Evolutionary conservation across 2,797 vertebrate species (phyloP).

Genomic region (Prionace glauca): DNA sequence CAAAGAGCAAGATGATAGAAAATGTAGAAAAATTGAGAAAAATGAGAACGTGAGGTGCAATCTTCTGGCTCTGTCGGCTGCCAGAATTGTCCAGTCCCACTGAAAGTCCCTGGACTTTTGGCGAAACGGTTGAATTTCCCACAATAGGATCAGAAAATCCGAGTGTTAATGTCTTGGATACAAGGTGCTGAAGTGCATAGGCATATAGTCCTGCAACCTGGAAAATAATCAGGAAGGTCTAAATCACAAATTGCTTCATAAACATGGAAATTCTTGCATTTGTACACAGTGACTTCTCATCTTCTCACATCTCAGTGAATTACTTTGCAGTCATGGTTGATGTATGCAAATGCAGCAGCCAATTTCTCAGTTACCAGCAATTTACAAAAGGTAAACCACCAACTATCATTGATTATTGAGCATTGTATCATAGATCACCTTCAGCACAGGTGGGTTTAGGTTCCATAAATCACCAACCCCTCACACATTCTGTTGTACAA

Average conservation of each 20-base stretch:
- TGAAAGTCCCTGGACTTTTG: too few relatives aligned
- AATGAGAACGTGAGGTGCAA: neutral
- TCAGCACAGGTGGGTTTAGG: neutral
- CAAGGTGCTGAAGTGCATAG: neutral
- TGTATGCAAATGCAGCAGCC: neutral
- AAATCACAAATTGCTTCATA: neutral
- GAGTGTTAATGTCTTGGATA: neutral
- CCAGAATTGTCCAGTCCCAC: too few relatives aligned
- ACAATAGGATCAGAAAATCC: too few relatives aligned
- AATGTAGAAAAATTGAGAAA: neutral
- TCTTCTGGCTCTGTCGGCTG: too few relatives aligned
- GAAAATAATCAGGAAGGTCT: slow-evolving; percentile 3
- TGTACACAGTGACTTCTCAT: neutral
- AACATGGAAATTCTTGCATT: neutral
- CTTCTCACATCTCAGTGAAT: neutral
- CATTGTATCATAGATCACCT: neutral
- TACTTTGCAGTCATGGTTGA: neutral
- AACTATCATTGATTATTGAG: neutral
- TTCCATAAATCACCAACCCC: neutral
- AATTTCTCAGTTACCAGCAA: neutral
- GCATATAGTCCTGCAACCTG: neutral
- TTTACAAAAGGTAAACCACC: neutral
- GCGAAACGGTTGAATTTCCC: too few relatives aligned
- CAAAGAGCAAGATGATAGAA: neutral
- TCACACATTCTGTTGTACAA: neutral